These are phyloP conservation scores for Phoenicopterus ruber DNA, from an alignment of 2,113 vertebrate genomes.

Conservation along the genomic window DNA sequence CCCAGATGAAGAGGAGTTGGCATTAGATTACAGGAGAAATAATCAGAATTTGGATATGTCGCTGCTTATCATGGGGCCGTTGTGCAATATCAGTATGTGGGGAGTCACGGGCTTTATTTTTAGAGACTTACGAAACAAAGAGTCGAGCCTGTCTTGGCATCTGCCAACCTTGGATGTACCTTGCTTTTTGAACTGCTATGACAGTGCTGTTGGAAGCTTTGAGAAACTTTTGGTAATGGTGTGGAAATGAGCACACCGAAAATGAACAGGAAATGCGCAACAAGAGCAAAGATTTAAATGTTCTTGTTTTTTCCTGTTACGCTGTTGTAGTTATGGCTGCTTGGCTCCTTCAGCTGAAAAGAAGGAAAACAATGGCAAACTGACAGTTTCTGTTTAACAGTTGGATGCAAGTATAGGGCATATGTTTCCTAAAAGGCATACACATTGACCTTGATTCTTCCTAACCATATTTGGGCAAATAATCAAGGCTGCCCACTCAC, in stretches of 20 bases:
- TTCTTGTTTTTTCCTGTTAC: slow-evolving; percentile 26
- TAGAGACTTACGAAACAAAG: background rate
- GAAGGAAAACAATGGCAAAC: background rate
- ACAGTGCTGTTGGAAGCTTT: background rate
- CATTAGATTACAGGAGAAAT: background rate
- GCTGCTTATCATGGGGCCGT: background rate
- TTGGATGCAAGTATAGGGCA: background rate
- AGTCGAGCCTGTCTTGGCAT: background rate
- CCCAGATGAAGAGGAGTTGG: background rate
- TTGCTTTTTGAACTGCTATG: background rate
- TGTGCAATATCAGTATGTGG: background rate
- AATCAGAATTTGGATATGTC: background rate
- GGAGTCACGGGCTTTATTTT: background rate
- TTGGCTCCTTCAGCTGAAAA: background rate
- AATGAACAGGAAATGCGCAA: background rate
- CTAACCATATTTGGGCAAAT: background rate
- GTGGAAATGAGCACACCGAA: background rate
- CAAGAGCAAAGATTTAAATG: background rate
- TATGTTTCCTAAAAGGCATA: background rate
- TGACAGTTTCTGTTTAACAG: background rate
- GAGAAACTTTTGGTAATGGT: background rate
- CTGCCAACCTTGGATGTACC: background rate
- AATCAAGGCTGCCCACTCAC: background rate
- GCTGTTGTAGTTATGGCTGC: background rate
- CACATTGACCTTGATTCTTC: background rate